Conservation (phyloP, 2,113 vertebrate species). For the Megaptera novaeangliae region DNA sequence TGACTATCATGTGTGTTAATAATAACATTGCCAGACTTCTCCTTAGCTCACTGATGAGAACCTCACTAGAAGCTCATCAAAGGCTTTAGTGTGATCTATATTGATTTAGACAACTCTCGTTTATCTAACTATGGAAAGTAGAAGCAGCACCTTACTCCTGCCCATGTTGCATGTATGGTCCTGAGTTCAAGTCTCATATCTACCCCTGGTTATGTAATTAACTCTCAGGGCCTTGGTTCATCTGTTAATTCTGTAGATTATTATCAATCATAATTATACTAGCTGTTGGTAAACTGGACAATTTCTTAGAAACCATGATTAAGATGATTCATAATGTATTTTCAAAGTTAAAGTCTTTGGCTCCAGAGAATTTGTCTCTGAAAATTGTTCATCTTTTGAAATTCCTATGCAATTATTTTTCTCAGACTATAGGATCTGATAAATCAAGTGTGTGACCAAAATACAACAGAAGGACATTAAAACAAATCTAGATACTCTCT, state of each 20-base stretch:
- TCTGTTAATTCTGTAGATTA: neutral
- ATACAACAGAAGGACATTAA: neutral
- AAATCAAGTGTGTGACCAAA: neutral
- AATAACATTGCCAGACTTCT: neutral
- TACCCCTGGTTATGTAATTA: neutral
- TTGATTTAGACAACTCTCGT: neutral
- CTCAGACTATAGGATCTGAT: neutral
- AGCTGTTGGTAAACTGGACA: neutral
- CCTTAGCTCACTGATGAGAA: neutral
- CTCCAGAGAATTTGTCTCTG: neutral
- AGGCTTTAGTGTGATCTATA: neutral
- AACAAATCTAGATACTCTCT: neutral
- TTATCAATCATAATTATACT: neutral
- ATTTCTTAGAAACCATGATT: neutral
- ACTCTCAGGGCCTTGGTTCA: neutral
- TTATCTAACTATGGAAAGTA: neutral
- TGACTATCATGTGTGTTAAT: neutral
- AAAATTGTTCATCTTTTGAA: conserved; percentile 11
- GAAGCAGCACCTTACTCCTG: neutral
- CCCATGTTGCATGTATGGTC: neutral
- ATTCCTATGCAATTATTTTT: neutral
- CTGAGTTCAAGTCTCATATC: neutral
- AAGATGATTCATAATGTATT: neutral
- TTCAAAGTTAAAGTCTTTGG: neutral
- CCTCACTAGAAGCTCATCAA: neutral